Conservation (phyloP, 2,113 vertebrate species). For the Arvicanthis niloticus region DNA sequence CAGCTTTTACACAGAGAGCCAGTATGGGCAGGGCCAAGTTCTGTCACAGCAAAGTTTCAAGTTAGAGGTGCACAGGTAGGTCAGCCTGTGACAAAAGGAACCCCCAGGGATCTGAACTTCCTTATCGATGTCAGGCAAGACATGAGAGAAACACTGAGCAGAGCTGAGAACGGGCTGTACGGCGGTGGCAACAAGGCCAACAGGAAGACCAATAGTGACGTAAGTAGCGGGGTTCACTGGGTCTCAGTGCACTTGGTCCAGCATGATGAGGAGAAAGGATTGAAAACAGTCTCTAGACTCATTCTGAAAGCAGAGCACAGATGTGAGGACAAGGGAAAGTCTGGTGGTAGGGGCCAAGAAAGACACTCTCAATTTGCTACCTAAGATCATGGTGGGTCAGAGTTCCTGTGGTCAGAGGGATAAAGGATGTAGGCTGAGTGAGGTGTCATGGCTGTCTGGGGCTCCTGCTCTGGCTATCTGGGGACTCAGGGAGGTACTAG, state of each 20-base stretch:
- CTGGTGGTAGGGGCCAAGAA: background rate
- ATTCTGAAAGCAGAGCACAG: background rate
- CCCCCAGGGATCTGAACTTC: background rate
- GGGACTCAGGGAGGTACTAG: background rate
- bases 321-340: background rate
- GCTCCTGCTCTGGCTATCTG: accelerated
- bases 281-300: background rate
- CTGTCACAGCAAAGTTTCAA: too few relatives aligned
- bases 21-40: background rate
- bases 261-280: background rate
- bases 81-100: background rate
- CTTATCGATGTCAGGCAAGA: background rate
- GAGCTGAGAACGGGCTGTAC: background rate
- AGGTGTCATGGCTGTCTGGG: too few relatives aligned
- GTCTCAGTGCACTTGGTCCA: accelerated
- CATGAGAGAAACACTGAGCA: background rate
- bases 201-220: background rate
- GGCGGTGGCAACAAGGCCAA: too few relatives aligned
- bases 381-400: background rate
- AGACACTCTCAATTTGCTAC: background rate
- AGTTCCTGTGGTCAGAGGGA: background rate
- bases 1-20: too few relatives aligned
- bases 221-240: too few relatives aligned
- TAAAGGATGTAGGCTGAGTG: background rate
- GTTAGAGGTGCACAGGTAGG: accelerated